Percentiles rank a stretch among this genome's conserved stretches.
These are phyloP conservation scores for Porites divaricata DNA, from an alignment of 92 coral and sea anemone genomes.

Conservation along the genomic window DNA sequence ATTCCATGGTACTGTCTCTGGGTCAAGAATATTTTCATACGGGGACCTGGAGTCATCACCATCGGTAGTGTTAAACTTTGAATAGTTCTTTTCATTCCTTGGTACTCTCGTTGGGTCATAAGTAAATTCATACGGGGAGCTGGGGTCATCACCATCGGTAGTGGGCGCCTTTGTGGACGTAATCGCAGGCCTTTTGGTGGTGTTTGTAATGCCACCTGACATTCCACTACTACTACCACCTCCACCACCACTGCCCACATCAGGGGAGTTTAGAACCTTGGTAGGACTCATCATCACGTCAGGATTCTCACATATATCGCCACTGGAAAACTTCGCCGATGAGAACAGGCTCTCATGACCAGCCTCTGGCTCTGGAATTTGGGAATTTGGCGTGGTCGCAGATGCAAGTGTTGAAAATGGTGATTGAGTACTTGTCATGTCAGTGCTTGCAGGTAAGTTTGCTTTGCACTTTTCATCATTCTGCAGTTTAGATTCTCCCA, in stretches of 20 bases:
- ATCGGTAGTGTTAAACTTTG: not conserved
- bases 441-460: not conserved
- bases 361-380: not conserved
- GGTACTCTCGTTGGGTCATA: too few relatives aligned
- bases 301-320: slow-evolving; percentile 26
- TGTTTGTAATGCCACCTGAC: not conserved
- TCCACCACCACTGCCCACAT: not conserved
- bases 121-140: too few relatives aligned
- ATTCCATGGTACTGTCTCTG: slow-evolving; percentile 10
- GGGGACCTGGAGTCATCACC: not conserved
- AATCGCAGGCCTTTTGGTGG: not conserved
- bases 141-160: not conserved
- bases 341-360: not conserved
- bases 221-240: too few relatives aligned
- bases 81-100: not conserved
- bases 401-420: not conserved
- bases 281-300: not conserved
- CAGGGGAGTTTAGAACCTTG: not conserved
- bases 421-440: too few relatives aligned
- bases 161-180: not conserved
- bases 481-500: not conserved
- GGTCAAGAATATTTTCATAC: slow-evolving; percentile 1
- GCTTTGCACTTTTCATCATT: slow-evolving; percentile 29
- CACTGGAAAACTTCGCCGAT: slow-evolving; percentile 1
- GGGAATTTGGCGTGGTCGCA: not conserved